Evolutionary conservation across 64 coral and sea anemone species (phyloP), one percentile per base, ranked within the genome.

Genomic region (Astreopora myriophthalma): DNA sequence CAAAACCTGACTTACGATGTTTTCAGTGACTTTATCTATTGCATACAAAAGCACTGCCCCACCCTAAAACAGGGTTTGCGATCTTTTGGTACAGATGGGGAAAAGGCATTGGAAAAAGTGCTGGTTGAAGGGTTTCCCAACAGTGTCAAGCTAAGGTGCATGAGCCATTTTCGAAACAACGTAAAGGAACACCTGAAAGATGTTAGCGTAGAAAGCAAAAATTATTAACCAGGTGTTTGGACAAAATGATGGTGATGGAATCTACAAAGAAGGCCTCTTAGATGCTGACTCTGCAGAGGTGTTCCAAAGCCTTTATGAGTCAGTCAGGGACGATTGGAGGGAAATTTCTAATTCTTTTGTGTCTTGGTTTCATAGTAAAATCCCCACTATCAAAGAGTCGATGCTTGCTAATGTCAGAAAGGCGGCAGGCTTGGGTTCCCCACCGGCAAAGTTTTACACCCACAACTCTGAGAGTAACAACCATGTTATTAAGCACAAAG

Each of bases 391-490:
- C 48, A 89, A 89, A 52, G 57, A 89, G 73, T 74, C 70, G 29
- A 76, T 89, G 86, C 38, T 89, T 69, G 55, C 60, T 24, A 64
- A 35, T 64, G 86, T 89, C 61, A 89, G 51, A 89, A 89, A 36
- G 36, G 72, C 31, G 17, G 30, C 86, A 38, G 86, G 86, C 36
- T 44, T 89, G 36, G 57, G 86, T 69, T 86, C 60, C 64, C 84
- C 84, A 68, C 33, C 71, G 38, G 76, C 57, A 74, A 77, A 89
- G 42, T 89, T 89, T 74, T 89, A 89, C 57, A 89, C 73, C 39
- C 87, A 89, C 32, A 63, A 48, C 72, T 89, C 87, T 44, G 87
- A 89, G 67, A 89, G 87, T 78, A 89, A 75, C 36, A 89, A 78
- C 20, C 87, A 89, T 74, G 69, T 85, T 34, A 88, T 88, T 34